These are phyloP conservation scores for Dicrostonyx torquatus DNA, from an alignment of 2,797 vertebrate genomes.

Conservation along the genomic window DNA sequence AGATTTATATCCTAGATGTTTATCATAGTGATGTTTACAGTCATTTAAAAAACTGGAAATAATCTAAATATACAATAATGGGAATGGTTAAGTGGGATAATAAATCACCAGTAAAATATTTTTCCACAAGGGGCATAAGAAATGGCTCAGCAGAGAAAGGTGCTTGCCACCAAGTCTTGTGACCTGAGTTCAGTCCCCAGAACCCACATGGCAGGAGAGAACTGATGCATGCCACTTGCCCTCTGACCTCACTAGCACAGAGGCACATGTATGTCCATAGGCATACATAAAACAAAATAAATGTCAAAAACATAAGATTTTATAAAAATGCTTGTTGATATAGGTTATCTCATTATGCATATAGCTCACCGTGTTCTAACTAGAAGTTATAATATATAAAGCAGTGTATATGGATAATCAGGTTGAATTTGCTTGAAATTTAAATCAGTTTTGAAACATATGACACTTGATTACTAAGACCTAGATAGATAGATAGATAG, in stretches of 20 bases:
- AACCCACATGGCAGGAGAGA: not conserved
- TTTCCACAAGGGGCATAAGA: not conserved
- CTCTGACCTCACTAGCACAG: not conserved
- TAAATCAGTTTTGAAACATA: not conserved
- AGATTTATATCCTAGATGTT: slow-evolving; percentile 5
- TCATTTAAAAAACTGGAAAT: slow-evolving; percentile 46
- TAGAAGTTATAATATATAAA: slow-evolving; percentile 34
- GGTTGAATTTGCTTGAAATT: not conserved
- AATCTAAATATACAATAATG: slow-evolving; percentile 40
- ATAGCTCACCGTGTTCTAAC: not conserved
- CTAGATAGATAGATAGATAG: not conserved
- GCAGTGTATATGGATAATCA: not conserved
- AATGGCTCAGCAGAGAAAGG: not conserved
- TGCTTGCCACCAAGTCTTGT: not conserved
- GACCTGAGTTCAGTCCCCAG: not conserved
- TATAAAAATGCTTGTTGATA: not conserved
- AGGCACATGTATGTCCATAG: not conserved
- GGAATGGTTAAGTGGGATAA: slow-evolving; percentile 39
- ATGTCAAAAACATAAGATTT: not conserved
- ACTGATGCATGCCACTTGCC: not conserved
- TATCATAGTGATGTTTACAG: not conserved
- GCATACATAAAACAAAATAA: not conserved
- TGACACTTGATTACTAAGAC: not conserved
- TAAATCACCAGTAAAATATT: slow-evolving; percentile 28
- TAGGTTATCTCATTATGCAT: not conserved